phyloP scores from a whole-genome alignment of 2,888 invertebrate species.

The Cryptus viduatorius region DNA sequence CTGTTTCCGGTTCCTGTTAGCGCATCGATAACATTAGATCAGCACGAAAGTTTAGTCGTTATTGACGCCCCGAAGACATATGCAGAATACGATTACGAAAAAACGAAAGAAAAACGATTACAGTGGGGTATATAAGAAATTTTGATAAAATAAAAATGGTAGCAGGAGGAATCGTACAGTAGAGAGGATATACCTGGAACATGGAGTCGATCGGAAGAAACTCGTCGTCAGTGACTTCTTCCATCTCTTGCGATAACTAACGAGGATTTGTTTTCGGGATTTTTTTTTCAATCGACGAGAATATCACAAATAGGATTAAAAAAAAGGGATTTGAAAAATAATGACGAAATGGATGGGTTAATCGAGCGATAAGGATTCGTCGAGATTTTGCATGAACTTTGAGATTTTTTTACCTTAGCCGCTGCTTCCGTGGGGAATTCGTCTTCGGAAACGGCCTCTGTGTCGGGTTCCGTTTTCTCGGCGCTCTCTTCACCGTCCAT shows the following conservation, averaged over 20 bases:
- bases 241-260: slow-evolving; percentile 75
- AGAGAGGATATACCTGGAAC: slow-evolving; percentile 72
- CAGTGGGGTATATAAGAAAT: background rate
- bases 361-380: background rate
- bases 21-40: background rate
- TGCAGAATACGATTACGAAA: background rate
- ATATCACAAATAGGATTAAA: slow-evolving; percentile 19
- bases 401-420: slow-evolving; percentile 79
- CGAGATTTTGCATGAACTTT: slow-evolving; percentile 4
- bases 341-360: background rate
- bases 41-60: background rate
- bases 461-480: slow-evolving; percentile 89
- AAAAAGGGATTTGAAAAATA: slow-evolving; percentile 28
- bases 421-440: slow-evolving; percentile 86
- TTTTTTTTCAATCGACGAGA: slow-evolving; percentile 35
- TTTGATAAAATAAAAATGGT: background rate
- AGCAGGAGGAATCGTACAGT: slow-evolving; percentile 36
- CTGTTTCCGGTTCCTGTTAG: slow-evolving; percentile 90
- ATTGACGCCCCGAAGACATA: background rate
- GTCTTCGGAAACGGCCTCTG: slow-evolving; percentile 94
- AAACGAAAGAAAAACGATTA: background rate
- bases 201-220: slow-evolving; percentile 73
- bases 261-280: slow-evolving; percentile 32
- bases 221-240: slow-evolving; percentile 77
- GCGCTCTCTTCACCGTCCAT: slow-evolving; percentile 69